Conservation (phyloP, 2,888 invertebrate genomes). For the Phanerotoma sp. region DNA sequence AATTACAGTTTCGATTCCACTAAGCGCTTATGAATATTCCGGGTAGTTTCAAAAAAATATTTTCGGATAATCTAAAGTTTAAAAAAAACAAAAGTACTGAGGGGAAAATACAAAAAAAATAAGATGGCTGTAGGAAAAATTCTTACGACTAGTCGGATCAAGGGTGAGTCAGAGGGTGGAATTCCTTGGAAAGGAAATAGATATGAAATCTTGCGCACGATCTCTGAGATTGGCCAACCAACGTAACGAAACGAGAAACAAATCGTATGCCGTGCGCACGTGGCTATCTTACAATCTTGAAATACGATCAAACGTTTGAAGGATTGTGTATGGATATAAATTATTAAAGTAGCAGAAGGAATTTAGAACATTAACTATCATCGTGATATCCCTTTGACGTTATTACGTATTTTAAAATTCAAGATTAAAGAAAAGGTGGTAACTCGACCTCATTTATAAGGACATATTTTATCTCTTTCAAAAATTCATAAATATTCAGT, state of each 20-base stretch:
- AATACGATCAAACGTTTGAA: slow-evolving; percentile 30
- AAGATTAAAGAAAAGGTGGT: too few species aligned
- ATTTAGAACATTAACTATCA: background rate
- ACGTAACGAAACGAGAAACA: slow-evolving; percentile 17
- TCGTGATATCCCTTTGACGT: background rate
- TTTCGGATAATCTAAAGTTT: too few species aligned
- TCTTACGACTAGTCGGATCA: too few species aligned
- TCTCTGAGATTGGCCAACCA: slow-evolving; percentile 10
- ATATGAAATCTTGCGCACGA: slow-evolving; percentile 12
- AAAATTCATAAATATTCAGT: too few species aligned
- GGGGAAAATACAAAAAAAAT: background rate
- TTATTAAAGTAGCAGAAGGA: slow-evolving; percentile 10
- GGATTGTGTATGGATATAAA: slow-evolving; percentile 24
- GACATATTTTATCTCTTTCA: too few species aligned
- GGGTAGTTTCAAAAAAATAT: too few species aligned
- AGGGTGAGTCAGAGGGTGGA: slow-evolving; percentile 2
- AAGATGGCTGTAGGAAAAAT: background rate
- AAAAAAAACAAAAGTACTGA: background rate
- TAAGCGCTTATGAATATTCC: too few species aligned
- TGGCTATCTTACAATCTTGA: slow-evolving; percentile 29
- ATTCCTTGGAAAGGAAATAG: slow-evolving; percentile 4
- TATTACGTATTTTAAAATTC: too few species aligned
- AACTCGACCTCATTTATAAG: too few species aligned
- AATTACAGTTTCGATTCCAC: too few species aligned
- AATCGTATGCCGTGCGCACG: slow-evolving; percentile 27